Base-by-base conservation (phyloP, 2,888 invertebrate species). In the Trypoxylon attenuatum region DNA sequence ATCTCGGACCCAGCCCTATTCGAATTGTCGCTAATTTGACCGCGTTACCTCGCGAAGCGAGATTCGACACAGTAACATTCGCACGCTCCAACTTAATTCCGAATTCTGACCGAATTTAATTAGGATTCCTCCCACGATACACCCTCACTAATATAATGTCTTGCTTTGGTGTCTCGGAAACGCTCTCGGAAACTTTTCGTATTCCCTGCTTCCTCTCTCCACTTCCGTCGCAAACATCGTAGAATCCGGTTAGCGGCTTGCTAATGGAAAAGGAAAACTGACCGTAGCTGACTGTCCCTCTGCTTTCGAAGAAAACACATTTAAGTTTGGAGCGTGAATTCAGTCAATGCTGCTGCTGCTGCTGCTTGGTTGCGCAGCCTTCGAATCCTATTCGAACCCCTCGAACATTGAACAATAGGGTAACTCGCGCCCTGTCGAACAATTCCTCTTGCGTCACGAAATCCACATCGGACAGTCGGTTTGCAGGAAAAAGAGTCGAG, bases 241-340 rank as follows among this genome's bases (percentile, higher is more conserved):
- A 49, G 45, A 62, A 71, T 71, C 51, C 51, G 56, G 59, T 69
- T 56, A 69, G 55, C 27, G 27, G 54, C 23, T 47, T 5, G 42
- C 33, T 47, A 10, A 46, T 3, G 42, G 15, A n/a, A 10, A 5
- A 15, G 45, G 5, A n/a, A 39, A 29, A 33, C n/a, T n/a, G 25
- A 41, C 5, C 22, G 5, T 8, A 29, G 22, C 4, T 3, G 25
- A 2, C 16, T n/a, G 4, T 18, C 16, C n/a, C 19, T 16, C 25
- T 56, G 56, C 58, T 66, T 69, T 15, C 53, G 64, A 77, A 76
- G 67, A 70, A 75, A 75, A 77, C 59, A 56, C 64, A 69, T 77
- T 75, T 76, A 73, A 78, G 71, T 73, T 78, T 61, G 58, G 46
- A 47, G 51, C 33, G 33, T 47, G 59, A 52, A 58, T 61, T 39